Evolutionary conservation across 2,113 vertebrate species (phyloP), one percentile per base, ranked within the genome.

Genomic region (Rhinichthys klamathensis): DNA sequence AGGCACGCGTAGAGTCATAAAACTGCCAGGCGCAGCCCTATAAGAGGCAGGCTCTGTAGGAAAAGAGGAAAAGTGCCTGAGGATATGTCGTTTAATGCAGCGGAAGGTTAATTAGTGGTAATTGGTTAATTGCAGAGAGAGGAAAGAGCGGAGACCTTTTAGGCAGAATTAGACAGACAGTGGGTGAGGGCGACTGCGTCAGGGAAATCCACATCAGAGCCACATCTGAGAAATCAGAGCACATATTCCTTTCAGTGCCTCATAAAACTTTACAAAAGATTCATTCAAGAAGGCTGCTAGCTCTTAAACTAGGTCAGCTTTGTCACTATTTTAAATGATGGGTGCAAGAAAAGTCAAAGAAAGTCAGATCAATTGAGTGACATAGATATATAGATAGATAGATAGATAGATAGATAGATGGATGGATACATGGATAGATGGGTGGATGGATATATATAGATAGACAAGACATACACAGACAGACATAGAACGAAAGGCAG

Each of bases 121-220:
- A 94, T 91, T 92, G 91, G 89, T 91, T 93, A 92, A 93, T 90
- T 91, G 87, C 86, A 80, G 76, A 61, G 76, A 80, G n/a, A 82
- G 69, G 86, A 86, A 32, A 87, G 65, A 74, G 85, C 85, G 63
- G 76, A 85, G 89, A 90, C 90, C 70, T 25, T 89, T 86, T 86
- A 86, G 90, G 81, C 87, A 88, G 77, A 60, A 46, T 25, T 70
- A 86, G 67, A 88, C 86, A 73, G 85, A 86, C 89, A 82, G 67
- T 89, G 88, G 87, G 35, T 79, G 49, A 49, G 32, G 65, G 79
- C 56, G 38, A 49, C 77, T 85, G 61, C 35, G 41, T 86, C 82
- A 85, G 35, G 63, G 69, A 87, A 83, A 77, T 80, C 75, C 65
- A 82, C 58, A 46, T 35, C 38, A 54, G 51, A 41, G 23, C 79